Conservation (phyloP, 2,797 vertebrate species). For the Antrozous pallidus region DNA sequence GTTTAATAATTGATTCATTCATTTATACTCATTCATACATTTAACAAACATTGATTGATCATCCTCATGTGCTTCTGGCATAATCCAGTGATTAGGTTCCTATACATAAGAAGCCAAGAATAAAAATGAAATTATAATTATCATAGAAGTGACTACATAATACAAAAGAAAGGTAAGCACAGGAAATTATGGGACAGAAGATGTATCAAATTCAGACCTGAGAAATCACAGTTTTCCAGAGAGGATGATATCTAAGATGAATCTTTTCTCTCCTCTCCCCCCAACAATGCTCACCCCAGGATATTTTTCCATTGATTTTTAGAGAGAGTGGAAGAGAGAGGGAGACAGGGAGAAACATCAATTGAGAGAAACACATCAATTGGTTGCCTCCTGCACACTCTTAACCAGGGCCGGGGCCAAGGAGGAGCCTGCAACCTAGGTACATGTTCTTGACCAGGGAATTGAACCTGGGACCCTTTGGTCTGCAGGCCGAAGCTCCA, state of each 20-base stretch:
- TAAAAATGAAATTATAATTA: conserved; percentile 7
- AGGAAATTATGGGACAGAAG: background rate
- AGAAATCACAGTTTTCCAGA: conserved; percentile 18
- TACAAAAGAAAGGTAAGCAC: background rate
- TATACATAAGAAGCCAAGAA: background rate
- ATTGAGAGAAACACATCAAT: too few species aligned
- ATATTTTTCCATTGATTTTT: too few species aligned
- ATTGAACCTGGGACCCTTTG: too few species aligned
- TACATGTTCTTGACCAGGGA: too few species aligned
- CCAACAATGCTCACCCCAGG: too few species aligned
- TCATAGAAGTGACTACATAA: background rate
- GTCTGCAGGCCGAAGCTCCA: too few species aligned
- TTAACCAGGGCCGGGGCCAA: too few species aligned
- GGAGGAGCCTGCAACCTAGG: too few species aligned
- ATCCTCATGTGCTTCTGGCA: background rate
- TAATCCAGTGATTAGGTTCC: background rate
- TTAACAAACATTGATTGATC: background rate
- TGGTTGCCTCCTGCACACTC: too few species aligned
- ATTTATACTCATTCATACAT: background rate
- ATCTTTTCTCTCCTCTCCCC: background rate
- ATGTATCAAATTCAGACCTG: background rate
- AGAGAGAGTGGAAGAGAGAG: too few species aligned
- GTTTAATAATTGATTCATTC: background rate
- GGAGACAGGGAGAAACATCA: too few species aligned
- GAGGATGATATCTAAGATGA: background rate